Conservation (phyloP, 2,888 invertebrate species). For the Pollenia labialis region DNA sequence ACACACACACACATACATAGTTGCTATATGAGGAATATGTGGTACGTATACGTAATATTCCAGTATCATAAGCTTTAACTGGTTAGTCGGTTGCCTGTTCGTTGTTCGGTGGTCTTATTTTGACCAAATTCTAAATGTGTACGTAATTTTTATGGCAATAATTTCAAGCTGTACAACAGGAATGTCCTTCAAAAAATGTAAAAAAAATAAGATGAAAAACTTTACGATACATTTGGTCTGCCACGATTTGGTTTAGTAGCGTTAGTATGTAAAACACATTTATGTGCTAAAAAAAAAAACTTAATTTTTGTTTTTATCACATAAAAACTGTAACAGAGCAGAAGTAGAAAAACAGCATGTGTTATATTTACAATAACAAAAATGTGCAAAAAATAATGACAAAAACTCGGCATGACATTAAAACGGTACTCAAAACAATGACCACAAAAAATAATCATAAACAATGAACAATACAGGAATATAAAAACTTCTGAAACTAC, state of each 20-base stretch:
- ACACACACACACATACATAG: neutral
- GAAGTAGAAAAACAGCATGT: slow-evolving; percentile 62
- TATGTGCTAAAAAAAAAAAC: neutral
- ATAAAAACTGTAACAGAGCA: slow-evolving; percentile 50
- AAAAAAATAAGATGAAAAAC: neutral
- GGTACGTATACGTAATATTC: neutral
- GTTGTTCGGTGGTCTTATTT: slow-evolving; percentile 35
- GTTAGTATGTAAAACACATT: slow-evolving; percentile 27
- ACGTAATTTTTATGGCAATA: slow-evolving; percentile 64
- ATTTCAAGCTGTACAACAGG: slow-evolving; percentile 54
- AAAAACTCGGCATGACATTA: slow-evolving; percentile 70
- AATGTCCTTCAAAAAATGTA: slow-evolving; percentile 51
- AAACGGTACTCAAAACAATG: slow-evolving; percentile 62
- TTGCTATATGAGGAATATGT: neutral
- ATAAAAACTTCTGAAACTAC: neutral
- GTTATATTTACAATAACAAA: slow-evolving; percentile 57
- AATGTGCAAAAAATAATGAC: slow-evolving; percentile 65
- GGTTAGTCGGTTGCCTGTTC: neutral
- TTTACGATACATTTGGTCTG: slow-evolving; percentile 5
- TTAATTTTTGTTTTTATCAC: slow-evolving; percentile 11
- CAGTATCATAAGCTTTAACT: slow-evolving; percentile 6
- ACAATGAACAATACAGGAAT: slow-evolving; percentile 31
- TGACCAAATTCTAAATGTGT: slow-evolving; percentile 59
- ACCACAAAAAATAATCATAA: slow-evolving; percentile 59
- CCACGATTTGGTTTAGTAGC: slow-evolving; percentile 26